Percentiles rank a stretch among this genome's conserved stretches.
These are phyloP conservation scores for Tapirus terrestris DNA, from an alignment of 2,113 vertebrate genomes.

Conservation along the genomic window DNA sequence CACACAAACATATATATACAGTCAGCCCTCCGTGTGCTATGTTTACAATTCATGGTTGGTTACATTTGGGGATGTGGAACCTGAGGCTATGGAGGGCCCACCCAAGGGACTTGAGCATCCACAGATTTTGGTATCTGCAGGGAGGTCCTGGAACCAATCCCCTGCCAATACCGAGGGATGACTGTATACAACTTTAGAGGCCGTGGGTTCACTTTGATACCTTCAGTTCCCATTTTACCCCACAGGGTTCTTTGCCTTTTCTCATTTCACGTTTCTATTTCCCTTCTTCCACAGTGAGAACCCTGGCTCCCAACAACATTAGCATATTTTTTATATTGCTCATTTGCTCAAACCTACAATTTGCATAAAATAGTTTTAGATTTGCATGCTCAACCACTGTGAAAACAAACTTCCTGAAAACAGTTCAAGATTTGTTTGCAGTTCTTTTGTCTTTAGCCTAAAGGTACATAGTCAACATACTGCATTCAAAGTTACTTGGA, in stretches of 20 bases:
- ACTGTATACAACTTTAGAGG: background rate
- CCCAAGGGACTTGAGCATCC: too few species aligned
- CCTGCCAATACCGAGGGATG: too few species aligned
- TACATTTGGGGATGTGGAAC: too few species aligned
- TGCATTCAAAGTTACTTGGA: background rate
- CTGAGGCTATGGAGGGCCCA: too few species aligned
- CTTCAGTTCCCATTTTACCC: background rate
- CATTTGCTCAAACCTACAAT: background rate
- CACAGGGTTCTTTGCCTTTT: background rate
- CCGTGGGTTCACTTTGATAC: background rate
- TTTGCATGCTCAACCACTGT: background rate
- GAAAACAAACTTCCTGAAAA: background rate
- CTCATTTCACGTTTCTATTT: background rate
- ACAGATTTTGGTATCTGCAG: too few species aligned
- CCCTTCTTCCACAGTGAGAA: background rate
- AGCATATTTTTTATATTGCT: background rate
- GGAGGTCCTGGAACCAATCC: too few species aligned
- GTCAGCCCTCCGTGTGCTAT: too few species aligned
- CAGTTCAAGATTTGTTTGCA: background rate
- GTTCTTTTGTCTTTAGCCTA: background rate
- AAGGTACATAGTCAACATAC: background rate
- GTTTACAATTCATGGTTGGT: too few species aligned
- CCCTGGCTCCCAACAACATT: background rate
- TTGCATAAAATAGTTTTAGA: background rate
- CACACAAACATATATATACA: background rate